A percentile compares a stretch with the other conserved stretches of the same genome.
phyloP scores from a whole-genome alignment of 2,888 invertebrate genomes.

The Erebia palarica region DNA sequence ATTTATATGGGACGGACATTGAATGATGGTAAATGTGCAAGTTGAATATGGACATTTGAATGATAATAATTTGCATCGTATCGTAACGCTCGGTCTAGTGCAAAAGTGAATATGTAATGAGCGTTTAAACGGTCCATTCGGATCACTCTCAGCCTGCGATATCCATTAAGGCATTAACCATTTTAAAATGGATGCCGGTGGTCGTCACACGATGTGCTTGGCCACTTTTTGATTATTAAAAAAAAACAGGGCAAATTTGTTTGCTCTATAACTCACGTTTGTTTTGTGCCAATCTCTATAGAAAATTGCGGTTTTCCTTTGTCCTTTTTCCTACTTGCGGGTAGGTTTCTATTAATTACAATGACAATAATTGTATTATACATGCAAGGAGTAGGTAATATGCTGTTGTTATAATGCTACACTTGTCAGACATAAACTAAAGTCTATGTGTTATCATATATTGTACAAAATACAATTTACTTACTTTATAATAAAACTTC shows the following conservation, averaged over 20 bases:
- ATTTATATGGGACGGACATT: not conserved
- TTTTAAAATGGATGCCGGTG: slow-evolving; percentile 69
- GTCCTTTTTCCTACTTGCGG: no score
- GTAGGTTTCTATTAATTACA: no score
- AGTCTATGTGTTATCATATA: no score
- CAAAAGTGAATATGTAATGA: slow-evolving; percentile 79
- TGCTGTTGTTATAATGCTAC: not conserved
- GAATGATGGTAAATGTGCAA: slow-evolving; percentile 8
- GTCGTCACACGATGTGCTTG: slow-evolving; percentile 55
- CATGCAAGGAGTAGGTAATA: not conserved
- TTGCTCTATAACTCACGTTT: no score
- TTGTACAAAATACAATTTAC: not conserved
- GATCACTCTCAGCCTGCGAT: slow-evolving; percentile 67
- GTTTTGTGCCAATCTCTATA: no score
- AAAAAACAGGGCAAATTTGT: no score
- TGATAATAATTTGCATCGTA: slow-evolving; percentile 67
- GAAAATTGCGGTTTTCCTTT: no score
- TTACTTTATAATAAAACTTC: slow-evolving; percentile 11
- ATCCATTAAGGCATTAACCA: slow-evolving; percentile 55
- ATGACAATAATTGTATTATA: not conserved
- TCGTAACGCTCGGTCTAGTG: slow-evolving; percentile 58
- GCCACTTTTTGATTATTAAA: not conserved
- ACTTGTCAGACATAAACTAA: no score
- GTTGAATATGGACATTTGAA: slow-evolving; percentile 10
- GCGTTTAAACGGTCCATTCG: slow-evolving; percentile 74